These are phyloP conservation scores for Tubulanus polymorphus DNA, from an alignment of 2,888 invertebrate species.

Conservation along the genomic window DNA sequence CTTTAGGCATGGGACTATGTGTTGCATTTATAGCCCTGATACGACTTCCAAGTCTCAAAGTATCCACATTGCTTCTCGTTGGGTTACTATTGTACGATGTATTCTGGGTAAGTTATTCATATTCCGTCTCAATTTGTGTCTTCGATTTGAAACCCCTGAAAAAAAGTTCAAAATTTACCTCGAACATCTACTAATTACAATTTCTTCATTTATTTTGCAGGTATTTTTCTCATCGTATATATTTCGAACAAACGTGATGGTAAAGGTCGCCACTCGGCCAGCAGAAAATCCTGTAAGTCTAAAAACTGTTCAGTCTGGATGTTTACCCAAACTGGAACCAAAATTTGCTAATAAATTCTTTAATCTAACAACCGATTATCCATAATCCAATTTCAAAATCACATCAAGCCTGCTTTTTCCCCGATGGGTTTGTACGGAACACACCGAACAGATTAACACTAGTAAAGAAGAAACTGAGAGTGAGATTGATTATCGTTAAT, in stretches of 20 bases:
- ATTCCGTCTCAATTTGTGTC: too few species aligned
- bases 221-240: conserved; percentile 96
- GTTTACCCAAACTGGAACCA: too few species aligned
- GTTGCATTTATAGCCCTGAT: conserved; percentile 97
- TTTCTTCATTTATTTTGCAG: conserved; percentile 40
- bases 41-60: conserved; percentile 90
- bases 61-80: conserved; percentile 87
- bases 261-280: conserved; percentile 70
- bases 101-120: conserved; percentile 73
- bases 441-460: too few species aligned
- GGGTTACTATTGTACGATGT: conserved; percentile 89
- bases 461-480: too few species aligned
- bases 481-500: too few species aligned
- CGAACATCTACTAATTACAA: too few species aligned
- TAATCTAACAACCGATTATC: too few species aligned
- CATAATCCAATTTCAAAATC: conserved; percentile 2
- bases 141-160: too few species aligned
- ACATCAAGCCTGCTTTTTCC: too few species aligned
- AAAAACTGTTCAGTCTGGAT: conserved; percentile 3
- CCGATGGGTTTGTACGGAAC: too few species aligned
- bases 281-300: conserved; percentile 56
- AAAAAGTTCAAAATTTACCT: too few species aligned
- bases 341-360: too few species aligned
- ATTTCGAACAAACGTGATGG: conserved; percentile 98
- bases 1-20: conserved; percentile 97